A percentile compares a stretch with the other conserved stretches of the same genome.
Evolutionary conservation across 2,797 vertebrate species (phyloP).

Genomic region (Hydrocynus forskahlii): DNA sequence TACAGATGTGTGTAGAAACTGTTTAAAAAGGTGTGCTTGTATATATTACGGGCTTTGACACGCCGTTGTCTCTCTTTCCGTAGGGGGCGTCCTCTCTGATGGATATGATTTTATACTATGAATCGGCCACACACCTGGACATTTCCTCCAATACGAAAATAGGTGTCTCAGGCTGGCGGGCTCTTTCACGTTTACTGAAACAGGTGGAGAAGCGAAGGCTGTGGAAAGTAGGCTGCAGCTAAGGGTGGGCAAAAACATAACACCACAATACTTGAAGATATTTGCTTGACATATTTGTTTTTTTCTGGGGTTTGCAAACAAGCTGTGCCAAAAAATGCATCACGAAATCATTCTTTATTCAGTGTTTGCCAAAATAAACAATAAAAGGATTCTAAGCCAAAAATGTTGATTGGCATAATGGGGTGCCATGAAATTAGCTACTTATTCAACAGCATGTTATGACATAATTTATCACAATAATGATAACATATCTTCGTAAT

Average conservation of each 20-base stretch:
- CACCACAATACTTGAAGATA: no score
- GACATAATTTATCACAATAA: no score
- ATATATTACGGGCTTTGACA: neutral
- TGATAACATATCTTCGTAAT: neutral
- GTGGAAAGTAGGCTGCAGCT: neutral
- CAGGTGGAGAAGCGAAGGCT: slow-evolving; percentile 69
- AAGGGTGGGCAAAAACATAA: neutral
- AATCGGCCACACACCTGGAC: slow-evolving; percentile 79
- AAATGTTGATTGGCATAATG: no score
- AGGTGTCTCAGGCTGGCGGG: slow-evolving; percentile 77
- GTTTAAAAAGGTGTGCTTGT: neutral
- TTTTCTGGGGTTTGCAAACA: no score
- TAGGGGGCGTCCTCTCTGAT: slow-evolving; percentile 80
- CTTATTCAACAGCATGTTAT: no score
- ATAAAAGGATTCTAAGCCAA: no score
- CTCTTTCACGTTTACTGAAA: slow-evolving; percentile 79
- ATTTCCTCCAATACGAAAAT: slow-evolving; percentile 76
- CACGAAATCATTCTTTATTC: no score
- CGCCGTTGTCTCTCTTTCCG: slow-evolving; percentile 12
- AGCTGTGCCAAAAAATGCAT: no score
- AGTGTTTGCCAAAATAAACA: no score
- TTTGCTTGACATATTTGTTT: no score
- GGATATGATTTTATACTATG: slow-evolving; percentile 83
- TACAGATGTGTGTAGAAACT: no score
- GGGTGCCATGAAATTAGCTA: no score